A percentile compares a stretch with the other conserved stretches of the same genome.
These are phyloP conservation scores for Candoia aspera DNA, from an alignment of 2,113 vertebrate genomes.

Conservation along the genomic window DNA sequence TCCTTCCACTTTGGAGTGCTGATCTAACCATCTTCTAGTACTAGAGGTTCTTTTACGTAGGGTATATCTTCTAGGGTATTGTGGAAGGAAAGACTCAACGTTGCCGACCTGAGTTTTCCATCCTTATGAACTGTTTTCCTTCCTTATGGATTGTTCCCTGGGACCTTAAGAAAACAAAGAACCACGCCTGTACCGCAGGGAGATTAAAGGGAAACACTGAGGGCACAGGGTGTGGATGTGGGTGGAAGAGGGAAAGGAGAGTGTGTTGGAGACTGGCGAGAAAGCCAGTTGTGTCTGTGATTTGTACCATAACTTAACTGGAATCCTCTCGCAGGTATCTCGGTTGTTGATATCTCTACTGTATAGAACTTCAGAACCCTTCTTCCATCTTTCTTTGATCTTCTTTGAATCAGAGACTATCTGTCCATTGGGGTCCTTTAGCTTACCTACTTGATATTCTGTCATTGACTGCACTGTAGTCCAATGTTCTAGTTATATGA, in stretches of 20 bases:
- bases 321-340: too few species aligned
- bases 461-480: background rate
- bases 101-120: background rate
- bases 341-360: too few species aligned
- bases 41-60: background rate
- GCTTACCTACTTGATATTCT: background rate
- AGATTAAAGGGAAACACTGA: background rate
- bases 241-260: background rate
- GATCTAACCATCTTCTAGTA: background rate
- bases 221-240: background rate
- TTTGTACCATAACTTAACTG: too few species aligned
- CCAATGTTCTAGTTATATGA: background rate
- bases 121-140: background rate
- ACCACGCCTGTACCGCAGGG: too few species aligned
- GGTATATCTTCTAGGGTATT: background rate
- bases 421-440: too few species aligned
- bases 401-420: too few species aligned
- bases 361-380: too few species aligned
- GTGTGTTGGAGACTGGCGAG: background rate
- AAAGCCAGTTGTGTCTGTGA: background rate
- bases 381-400: too few species aligned
- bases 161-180: background rate
- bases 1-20: background rate
- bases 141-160: background rate
- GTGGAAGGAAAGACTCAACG: background rate